Base-by-base conservation (phyloP, 2,797 vertebrate genomes). In the Tiaroga cobitis region DNA sequence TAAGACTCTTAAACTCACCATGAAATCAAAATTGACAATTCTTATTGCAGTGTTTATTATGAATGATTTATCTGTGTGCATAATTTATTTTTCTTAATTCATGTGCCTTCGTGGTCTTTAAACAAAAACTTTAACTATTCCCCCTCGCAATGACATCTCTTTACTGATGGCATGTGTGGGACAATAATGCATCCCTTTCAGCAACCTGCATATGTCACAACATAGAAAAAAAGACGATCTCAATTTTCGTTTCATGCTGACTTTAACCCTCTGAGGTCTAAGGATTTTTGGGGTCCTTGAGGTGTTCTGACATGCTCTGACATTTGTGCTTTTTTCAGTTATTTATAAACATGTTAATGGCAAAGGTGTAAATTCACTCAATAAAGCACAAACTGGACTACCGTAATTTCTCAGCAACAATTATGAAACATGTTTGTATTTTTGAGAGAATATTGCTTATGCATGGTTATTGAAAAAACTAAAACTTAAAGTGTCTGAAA, bases 1-100 rank as follows among this genome's bases (percentile, higher is more conserved):
- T 98, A 87, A 94, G 92, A 8, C 0, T 0, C 11, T 16, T 10
- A 9, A 67, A 49, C 8, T 73, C 26, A 73, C 70, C 43, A 19
- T 75, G 19, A 54, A 21, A 51, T 51, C 10, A 32, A 26, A 21
- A 74, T 74, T 6, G 26, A 32, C 43, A 5, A 2, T 21, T 75
- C 9, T 1, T 34, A 13, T 13, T 32, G 18, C 43, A 6, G 43
- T 49, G 4, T 18, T 74, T 51, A 2, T 32, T 32, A 19, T 77
- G 13, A 49, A 76, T 76, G 3, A 37, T 77, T 74, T 29, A 26
- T 63, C 15, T 61, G 8, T 41, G 11, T 32, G 1, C 2, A 5
- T 39, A 0, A 7, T n/a, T 37, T 77, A 0, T 77, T 18, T 37
- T 77, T 13, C 18, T 59, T 13, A 8, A 59, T 39, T 10, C 7